Evolutionary conservation across 2,888 invertebrate genomes (phyloP).

Genomic region (Steromphala cineraria): DNA sequence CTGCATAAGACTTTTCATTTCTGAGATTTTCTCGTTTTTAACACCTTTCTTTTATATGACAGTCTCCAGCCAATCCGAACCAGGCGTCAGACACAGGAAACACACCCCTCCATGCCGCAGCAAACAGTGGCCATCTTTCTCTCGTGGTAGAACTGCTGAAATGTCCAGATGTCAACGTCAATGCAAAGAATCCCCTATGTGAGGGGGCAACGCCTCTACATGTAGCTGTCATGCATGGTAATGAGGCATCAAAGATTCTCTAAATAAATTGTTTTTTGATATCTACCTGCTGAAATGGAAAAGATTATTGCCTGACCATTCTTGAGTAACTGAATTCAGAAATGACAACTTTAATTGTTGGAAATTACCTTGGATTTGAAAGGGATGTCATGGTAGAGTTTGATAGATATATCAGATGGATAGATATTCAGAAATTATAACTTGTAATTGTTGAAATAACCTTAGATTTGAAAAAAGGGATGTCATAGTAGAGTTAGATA

Average conservation of each 20-base stretch:
- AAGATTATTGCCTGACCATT: too few relatives aligned
- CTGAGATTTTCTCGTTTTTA: background rate
- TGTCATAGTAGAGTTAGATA: too few relatives aligned
- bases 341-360: too few relatives aligned
- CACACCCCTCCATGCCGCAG: conserved; percentile 73
- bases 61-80: conserved; percentile 63
- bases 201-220: conserved; percentile 71
- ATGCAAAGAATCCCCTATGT: conserved; percentile 68
- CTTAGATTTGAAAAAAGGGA: too few relatives aligned
- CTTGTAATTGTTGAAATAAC: too few relatives aligned
- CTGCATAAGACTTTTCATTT: background rate
- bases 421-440: too few relatives aligned
- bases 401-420: too few relatives aligned
- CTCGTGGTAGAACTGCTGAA: conserved; percentile 64
- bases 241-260: background rate
- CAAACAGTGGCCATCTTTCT: conserved; percentile 65
- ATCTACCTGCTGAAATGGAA: too few relatives aligned
- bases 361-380: too few relatives aligned
- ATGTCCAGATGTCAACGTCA: conserved; percentile 58
- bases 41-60: background rate
- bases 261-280: too few relatives aligned
- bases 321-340: too few relatives aligned
- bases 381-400: too few relatives aligned
- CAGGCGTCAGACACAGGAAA: conserved; percentile 71
- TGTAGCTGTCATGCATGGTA: conserved; percentile 72